A percentile compares a stretch with the other conserved stretches of the same genome.
These are phyloP conservation scores for Rhinichthys osculus DNA, from an alignment of 2,797 vertebrate genomes.

Conservation along the genomic window DNA sequence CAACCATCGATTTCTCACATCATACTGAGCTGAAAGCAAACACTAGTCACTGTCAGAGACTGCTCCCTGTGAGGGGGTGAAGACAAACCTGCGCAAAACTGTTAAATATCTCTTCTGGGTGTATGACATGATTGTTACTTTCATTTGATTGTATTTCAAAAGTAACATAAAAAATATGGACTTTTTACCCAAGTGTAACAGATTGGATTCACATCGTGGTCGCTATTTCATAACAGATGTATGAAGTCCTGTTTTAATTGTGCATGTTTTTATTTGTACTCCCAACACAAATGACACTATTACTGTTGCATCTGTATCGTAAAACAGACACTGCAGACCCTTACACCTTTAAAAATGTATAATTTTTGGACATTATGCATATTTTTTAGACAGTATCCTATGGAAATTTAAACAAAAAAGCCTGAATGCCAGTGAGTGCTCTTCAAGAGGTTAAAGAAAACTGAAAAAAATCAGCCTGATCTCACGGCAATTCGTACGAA, in stretches of 20 bases:
- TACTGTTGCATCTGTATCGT: neutral
- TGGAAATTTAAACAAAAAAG: neutral
- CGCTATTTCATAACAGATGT: neutral
- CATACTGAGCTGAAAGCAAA: conserved; percentile 68
- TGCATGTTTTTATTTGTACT: neutral
- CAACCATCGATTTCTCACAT: conserved; percentile 74
- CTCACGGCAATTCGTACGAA: too few species aligned
- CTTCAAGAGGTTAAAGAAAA: neutral
- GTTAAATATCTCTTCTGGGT: neutral
- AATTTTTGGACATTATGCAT: neutral
- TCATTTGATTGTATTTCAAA: neutral
- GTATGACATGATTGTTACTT: neutral
- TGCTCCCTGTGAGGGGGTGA: conserved; percentile 6
- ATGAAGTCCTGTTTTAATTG: neutral
- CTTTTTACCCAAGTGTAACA: neutral
- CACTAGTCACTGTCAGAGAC: conserved; percentile 50
- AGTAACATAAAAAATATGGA: neutral
- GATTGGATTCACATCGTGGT: neutral
- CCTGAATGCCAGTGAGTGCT: neutral
- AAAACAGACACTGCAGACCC: neutral
- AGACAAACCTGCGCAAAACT: conserved; percentile 17
- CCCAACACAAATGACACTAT: neutral
- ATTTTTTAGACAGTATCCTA: neutral
- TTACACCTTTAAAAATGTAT: neutral
- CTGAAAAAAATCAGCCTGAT: too few species aligned